Evolutionary conservation across 2,797 vertebrate species (phyloP), one percentile per base, ranked within the genome.

Genomic region (Ceryle rudis): DNA sequence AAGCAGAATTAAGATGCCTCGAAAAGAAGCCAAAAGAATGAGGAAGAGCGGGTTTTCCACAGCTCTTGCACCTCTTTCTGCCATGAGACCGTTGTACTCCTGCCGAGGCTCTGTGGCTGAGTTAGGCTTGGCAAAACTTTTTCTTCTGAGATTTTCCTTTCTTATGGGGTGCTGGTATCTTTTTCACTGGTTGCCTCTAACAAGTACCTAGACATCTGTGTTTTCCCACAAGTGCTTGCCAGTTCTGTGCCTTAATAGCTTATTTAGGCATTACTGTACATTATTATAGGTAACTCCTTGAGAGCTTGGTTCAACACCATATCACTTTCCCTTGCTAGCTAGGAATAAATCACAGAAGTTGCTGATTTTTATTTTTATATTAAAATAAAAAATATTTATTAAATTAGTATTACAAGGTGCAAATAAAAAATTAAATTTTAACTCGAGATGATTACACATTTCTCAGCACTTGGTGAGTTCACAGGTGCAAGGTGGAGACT

Each of bases 101-200:
- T 86, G 26, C 26, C 0, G 6, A 41, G 66, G 42, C 28, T 62
- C 37, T 1, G 2, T 1, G 2, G 35, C 35, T 15, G 29, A 35
- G 35, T 44, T 41, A 8, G 42, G 22, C 73, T 55, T 62, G 66
- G 31, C 80, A 79, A 8, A 81, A 37, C 64, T 69, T 79, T 65
- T 61, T 10, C 39, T 49, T 42, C 46, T 19, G 26, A 12, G 15
- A 23, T 65, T 89, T 33, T 86, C 35, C 20, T 81, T 90, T 75
- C 47, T 31, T 29, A 18, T 39, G 66, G 17, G 23, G 20, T 18
- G 15, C n/a, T 89, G 62, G 66, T 39, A 33, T 58, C 51, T 81
- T 75, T 72, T 82, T 42, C 55, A 29, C 22, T 2, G 1, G 2
- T 52, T 5, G 0, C 55, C 47, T 51, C 58, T 28, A n/a, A n/a